Percentiles rank a stretch among this genome's conserved stretches.
Conservation (phyloP, 2,113 vertebrate genomes). For the Hemichromis elongatus region DNA sequence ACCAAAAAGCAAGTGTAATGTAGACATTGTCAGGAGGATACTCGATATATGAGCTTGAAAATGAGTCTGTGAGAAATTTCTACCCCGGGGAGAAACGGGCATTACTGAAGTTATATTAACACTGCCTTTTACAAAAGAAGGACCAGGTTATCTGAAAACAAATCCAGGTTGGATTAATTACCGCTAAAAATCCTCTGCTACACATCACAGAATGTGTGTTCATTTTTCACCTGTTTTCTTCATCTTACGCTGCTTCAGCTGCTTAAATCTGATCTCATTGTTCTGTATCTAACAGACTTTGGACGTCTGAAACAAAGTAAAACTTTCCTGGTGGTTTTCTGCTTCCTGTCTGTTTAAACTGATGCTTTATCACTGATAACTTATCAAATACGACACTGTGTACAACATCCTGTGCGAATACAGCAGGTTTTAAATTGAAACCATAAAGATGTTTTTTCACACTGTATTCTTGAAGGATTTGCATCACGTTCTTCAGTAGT, state of each 20-base stretch:
- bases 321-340: background rate
- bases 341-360: background rate
- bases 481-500: background rate
- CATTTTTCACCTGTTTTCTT: background rate
- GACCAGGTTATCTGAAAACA: background rate
- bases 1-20: background rate
- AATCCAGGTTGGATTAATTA: background rate
- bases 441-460: background rate
- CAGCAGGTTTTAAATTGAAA: background rate
- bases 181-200: no score
- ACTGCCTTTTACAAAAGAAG: background rate
- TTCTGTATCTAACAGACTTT: background rate
- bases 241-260: background rate
- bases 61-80: background rate
- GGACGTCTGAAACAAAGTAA: background rate
- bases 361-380: background rate
- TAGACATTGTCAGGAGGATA: background rate
- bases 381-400: background rate
- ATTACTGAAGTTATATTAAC: background rate
- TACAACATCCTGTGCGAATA: background rate
- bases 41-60: fast-evolving
- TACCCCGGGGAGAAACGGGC: background rate
- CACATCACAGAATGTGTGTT: background rate
- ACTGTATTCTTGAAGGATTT: background rate
- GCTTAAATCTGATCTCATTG: background rate